Conservation (phyloP, 1,140 invertebrate species). For the Pseudomyrmex concolor region DNA sequence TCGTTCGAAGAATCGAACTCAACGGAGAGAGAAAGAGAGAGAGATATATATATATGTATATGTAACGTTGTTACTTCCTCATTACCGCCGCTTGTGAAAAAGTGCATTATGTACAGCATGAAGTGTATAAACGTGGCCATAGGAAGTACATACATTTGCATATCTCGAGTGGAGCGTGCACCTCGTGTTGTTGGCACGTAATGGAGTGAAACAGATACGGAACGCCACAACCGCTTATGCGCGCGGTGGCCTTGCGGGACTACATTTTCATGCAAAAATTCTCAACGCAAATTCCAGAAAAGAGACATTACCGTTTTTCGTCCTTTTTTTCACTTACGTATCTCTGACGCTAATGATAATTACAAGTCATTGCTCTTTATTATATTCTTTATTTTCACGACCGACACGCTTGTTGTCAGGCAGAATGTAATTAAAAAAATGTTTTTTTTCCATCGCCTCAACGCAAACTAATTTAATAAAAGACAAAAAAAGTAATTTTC, state of each 20-base stretch:
- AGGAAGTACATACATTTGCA: not conserved
- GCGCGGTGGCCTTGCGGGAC: not conserved
- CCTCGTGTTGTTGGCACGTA: not conserved
- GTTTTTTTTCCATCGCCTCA: too few relatives aligned
- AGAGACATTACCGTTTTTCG: not conserved
- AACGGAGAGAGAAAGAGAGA: not conserved
- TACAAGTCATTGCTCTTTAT: not conserved
- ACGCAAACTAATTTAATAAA: too few relatives aligned
- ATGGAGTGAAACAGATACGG: conserved; percentile 23
- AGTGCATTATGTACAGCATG: not conserved
- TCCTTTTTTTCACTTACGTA: conserved; percentile 5
- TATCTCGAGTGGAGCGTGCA: conserved; percentile 5
- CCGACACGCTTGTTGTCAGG: too few relatives aligned
- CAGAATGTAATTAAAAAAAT: not conserved
- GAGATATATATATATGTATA: too few relatives aligned
- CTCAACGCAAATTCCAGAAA: not conserved
- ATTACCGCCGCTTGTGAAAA: conserved; percentile 16
- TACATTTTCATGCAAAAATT: not conserved
- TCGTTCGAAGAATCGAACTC: conserved; percentile 31
- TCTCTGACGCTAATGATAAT: not conserved
- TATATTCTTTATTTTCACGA: not conserved
- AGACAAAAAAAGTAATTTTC: not conserved
- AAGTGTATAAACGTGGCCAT: not conserved
- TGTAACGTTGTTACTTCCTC: conserved; percentile 7
- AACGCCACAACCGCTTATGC: not conserved